These are phyloP conservation scores for Ispidina lecontei DNA, from an alignment of 2,797 vertebrate species.

Conservation along the genomic window DNA sequence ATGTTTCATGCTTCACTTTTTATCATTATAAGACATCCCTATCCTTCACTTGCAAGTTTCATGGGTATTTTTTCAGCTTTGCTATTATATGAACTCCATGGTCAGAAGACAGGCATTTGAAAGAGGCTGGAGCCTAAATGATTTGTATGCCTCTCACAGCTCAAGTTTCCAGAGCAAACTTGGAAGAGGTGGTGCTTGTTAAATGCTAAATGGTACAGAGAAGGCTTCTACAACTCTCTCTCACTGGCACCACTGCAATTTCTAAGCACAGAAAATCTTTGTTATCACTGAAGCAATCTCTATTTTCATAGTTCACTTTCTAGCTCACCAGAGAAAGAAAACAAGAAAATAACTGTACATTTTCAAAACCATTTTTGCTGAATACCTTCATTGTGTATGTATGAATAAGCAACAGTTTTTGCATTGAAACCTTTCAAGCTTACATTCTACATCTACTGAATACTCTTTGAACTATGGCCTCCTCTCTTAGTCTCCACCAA, in stretches of 20 bases:
- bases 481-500: background rate
- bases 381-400: conserved; percentile 18
- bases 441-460: background rate
- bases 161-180: background rate
- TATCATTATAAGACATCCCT: background rate
- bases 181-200: background rate
- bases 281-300: background rate
- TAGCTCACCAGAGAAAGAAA: background rate
- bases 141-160: background rate
- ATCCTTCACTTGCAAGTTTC: background rate
- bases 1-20: background rate
- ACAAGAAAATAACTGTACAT: background rate
- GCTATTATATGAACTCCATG: background rate
- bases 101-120: background rate
- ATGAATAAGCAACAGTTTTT: background rate
- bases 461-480: background rate
- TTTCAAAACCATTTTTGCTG: background rate
- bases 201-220: background rate
- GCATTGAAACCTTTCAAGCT: background rate
- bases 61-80: background rate
- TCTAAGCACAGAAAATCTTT: background rate
- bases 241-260: background rate
- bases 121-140: background rate
- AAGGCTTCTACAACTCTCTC: background rate
- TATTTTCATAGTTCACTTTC: background rate